A percentile compares a stretch with the other conserved stretches of the same genome.
phyloP scores from a whole-genome alignment of 2,888 invertebrate species.

The Crepidodera aurea region DNA sequence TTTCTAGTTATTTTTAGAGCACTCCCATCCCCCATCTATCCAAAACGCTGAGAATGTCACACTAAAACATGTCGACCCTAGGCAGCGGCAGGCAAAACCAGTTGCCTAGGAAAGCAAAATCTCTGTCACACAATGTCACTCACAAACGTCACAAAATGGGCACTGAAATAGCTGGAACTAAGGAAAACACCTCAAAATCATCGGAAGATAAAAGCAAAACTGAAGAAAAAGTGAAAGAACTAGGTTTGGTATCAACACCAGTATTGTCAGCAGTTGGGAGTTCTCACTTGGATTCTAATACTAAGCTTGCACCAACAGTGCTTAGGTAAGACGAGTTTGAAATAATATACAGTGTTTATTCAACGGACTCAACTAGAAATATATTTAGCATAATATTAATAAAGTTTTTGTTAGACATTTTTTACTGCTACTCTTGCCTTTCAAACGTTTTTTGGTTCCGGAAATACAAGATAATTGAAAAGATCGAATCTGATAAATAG shows the following conservation, averaged over 20 bases:
- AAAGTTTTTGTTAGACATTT: too few species aligned
- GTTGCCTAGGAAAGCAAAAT: constrained; percentile 44
- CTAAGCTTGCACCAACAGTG: constrained; percentile 2
- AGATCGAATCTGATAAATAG: too few species aligned
- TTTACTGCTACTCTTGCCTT: too few species aligned
- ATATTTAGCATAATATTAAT: too few species aligned
- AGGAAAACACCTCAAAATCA: constrained; percentile 17
- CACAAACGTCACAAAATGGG: constrained; percentile 43
- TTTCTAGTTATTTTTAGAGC: background rate
- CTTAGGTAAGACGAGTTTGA: background rate
- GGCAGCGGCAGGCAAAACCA: constrained; percentile 39
- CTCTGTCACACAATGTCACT: constrained; percentile 43
- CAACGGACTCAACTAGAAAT: too few species aligned
- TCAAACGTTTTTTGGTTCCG: too few species aligned
- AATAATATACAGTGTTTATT: too few species aligned
- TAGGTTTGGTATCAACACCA: background rate
- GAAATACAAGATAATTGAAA: too few species aligned
- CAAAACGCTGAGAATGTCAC: background rate
- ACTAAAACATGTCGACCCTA: constrained; percentile 32
- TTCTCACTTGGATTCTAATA: constrained; percentile 23
- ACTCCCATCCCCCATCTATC: background rate
- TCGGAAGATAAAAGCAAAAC: background rate
- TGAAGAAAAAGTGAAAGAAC: background rate
- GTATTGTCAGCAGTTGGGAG: background rate
- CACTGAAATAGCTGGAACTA: constrained; percentile 25